Evolutionary conservation across 2,113 vertebrate species (phyloP).

Genomic region (Manacus vitellinus): DNA sequence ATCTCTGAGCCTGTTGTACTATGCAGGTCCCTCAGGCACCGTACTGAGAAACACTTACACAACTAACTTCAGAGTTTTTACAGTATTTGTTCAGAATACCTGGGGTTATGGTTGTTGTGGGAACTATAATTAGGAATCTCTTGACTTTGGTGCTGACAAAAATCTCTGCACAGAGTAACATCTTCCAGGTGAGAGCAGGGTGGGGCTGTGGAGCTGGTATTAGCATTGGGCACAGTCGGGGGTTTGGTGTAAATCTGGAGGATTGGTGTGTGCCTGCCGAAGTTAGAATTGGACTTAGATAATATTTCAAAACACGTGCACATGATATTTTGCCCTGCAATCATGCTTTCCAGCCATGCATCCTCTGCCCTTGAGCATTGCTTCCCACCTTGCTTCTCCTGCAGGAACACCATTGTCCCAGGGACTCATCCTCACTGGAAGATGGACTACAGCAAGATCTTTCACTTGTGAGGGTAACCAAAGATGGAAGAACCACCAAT

Average conservation of each 20-base stretch:
- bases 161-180: neutral
- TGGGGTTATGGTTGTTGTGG: neutral
- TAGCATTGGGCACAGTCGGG: accelerated
- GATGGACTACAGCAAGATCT: neutral
- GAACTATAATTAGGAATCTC: neutral
- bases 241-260: neutral
- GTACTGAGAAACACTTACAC: neutral
- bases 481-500: neutral
- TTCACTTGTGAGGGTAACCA: neutral
- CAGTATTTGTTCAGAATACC: neutral
- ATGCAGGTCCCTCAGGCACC: accelerated
- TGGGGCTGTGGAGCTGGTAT: neutral
- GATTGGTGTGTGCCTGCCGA: neutral
- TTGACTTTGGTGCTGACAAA: neutral
- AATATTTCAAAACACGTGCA: neutral
- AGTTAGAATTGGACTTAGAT: neutral
- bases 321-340: neutral
- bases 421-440: neutral
- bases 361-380: neutral
- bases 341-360: neutral
- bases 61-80: neutral
- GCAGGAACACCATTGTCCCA: neutral
- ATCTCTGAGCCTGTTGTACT: neutral
- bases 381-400: neutral
- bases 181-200: neutral